These are phyloP conservation scores for Caenorhabditis tropicalis DNA, from an alignment of 1,140 invertebrate genomes.

Conservation along the genomic window DNA sequence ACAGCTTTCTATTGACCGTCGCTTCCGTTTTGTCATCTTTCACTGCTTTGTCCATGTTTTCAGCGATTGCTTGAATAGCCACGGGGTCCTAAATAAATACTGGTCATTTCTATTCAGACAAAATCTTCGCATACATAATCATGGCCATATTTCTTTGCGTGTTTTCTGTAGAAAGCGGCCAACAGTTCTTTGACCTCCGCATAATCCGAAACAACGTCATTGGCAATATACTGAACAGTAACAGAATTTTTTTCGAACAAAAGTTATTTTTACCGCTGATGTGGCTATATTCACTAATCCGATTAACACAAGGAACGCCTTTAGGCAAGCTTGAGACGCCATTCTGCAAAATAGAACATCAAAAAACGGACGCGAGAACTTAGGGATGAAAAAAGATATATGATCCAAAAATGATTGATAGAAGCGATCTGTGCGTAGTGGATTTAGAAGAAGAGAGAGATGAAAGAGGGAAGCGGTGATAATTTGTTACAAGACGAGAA, in stretches of 20 bases:
- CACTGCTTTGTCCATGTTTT: constrained; percentile 32
- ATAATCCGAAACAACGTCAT: constrained; percentile 56
- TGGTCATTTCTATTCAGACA: neutral
- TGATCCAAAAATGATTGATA: neutral
- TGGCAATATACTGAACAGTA: constrained; percentile 47
- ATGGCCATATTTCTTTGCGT: constrained; percentile 39
- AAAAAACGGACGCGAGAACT: constrained; percentile 24
- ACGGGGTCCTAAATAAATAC: constrained; percentile 39
- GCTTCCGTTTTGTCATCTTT: constrained; percentile 67
- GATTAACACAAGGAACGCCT: neutral
- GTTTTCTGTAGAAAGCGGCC: constrained; percentile 52
- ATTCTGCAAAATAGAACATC: constrained; percentile 28
- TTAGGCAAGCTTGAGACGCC: constrained; percentile 25
- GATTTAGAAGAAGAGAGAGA: neutral
- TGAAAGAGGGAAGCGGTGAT: neutral
- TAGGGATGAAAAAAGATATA: neutral
- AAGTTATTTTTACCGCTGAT: neutral
- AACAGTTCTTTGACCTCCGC: constrained; percentile 54
- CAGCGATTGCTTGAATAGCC: constrained; percentile 24
- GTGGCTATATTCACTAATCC: constrained; percentile 16
- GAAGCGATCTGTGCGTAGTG: neutral
- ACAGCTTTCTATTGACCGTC: constrained; percentile 61
- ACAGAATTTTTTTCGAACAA: neutral
- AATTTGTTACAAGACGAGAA: constrained; percentile 1
- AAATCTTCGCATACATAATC: constrained; percentile 46